phyloP scores from a whole-genome alignment of 2,797 vertebrate genomes.

The Parambassis ranga region DNA sequence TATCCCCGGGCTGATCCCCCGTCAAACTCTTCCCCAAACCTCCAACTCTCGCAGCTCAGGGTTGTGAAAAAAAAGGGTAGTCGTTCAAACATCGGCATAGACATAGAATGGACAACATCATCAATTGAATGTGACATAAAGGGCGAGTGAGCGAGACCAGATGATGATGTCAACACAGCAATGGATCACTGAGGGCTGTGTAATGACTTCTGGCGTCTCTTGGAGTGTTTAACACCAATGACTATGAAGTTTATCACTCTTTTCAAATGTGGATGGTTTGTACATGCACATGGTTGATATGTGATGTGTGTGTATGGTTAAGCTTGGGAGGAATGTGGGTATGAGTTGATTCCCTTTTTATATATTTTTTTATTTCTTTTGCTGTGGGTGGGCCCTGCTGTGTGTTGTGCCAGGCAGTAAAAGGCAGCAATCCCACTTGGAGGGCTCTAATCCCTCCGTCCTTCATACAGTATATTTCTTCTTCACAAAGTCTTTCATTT shows the following conservation, averaged over 20 bases:
- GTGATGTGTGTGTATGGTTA: constrained; percentile 21
- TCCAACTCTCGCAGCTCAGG: constrained; percentile 11
- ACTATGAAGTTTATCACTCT: too few relatives aligned
- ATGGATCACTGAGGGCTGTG: too few relatives aligned
- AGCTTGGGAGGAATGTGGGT: constrained; percentile 46
- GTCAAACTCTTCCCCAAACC: constrained; percentile 39
- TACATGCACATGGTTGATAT: constrained; percentile 1
- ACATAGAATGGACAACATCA: constrained; percentile 45
- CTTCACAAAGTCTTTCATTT: constrained; percentile 32
- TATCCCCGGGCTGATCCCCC: constrained; percentile 31
- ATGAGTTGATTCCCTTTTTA: constrained; percentile 17
- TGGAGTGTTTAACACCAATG: too few relatives aligned
- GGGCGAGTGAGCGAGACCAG: background rate
- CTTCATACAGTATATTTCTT: constrained; percentile 32
- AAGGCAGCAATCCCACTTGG: constrained; percentile 38
- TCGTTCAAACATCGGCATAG: constrained; percentile 13
- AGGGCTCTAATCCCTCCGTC: constrained; percentile 48
- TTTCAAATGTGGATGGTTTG: background rate
- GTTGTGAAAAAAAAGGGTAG: constrained; percentile 23
- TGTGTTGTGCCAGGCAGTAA: constrained; percentile 54
- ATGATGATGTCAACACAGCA: too few relatives aligned
- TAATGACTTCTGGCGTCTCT: too few relatives aligned
- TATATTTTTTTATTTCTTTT: background rate
- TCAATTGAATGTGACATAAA: constrained; percentile 44
- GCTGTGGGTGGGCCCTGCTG: constrained; percentile 51